Evolutionary conservation across 1,140 invertebrate genomes (phyloP).

Genomic region (Coelopa frigida): DNA sequence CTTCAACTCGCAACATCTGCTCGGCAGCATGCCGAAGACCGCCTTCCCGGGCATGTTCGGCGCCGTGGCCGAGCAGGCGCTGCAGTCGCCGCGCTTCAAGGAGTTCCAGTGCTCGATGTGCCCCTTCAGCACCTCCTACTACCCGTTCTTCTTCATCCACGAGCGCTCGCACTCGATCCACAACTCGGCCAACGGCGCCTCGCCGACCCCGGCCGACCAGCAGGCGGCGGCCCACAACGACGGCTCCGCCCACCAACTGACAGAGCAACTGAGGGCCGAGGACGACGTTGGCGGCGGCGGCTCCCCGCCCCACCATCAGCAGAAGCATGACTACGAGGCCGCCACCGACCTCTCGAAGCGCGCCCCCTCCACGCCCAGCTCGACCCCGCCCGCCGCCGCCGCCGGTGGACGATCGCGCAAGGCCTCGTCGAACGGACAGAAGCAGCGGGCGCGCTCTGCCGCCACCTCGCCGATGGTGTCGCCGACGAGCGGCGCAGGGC

Average conservation of each 20-base stretch:
- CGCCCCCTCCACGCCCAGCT: not conserved
- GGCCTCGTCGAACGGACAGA: no score
- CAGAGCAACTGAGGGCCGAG: not conserved
- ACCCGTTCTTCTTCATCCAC: slow-evolving; percentile 85
- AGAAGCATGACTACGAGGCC: no score
- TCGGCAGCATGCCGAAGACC: slow-evolving; percentile 27
- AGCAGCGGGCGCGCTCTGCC: slow-evolving; percentile 21
- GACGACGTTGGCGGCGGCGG: slow-evolving; percentile 8
- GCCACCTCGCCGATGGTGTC: slow-evolving; percentile 32
- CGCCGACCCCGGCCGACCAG: not conserved
- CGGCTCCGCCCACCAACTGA: no score
- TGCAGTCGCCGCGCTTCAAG: slow-evolving; percentile 49
- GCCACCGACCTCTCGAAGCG: no score
- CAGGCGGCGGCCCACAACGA: not conserved
- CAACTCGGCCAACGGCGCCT: slow-evolving; percentile 14
- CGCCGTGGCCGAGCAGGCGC: slow-evolving; percentile 47
- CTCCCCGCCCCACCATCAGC: no score
- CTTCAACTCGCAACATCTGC: slow-evolving; percentile 38
- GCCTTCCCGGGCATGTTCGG: slow-evolving; percentile 52
- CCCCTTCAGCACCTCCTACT: slow-evolving; percentile 77
- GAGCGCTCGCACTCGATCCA: slow-evolving; percentile 64
- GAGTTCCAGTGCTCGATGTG: slow-evolving; percentile 84
- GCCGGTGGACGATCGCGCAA: slow-evolving; percentile 16
- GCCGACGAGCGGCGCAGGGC: not conserved
- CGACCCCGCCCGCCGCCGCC: slow-evolving; percentile 4